Conservation (phyloP, 2,888 invertebrate species). For the Cosmia trapezina region DNA sequence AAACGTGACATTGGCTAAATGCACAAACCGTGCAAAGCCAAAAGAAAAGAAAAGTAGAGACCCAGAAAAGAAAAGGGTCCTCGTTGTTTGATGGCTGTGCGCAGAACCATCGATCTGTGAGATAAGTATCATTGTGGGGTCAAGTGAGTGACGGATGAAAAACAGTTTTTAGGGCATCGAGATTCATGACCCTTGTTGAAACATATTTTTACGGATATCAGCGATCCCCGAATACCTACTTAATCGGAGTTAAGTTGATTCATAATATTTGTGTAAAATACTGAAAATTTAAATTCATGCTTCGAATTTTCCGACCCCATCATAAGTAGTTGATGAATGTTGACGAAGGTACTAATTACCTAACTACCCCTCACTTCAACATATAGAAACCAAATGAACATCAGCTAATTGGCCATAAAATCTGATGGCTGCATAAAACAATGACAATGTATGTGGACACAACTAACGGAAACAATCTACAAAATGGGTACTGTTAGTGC, state of each 20-base stretch:
- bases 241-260: neutral
- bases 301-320: neutral
- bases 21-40: too few relatives aligned
- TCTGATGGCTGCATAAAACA: constrained; percentile 52
- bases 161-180: constrained; percentile 12
- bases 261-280: neutral
- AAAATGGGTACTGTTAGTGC: constrained; percentile 83
- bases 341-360: constrained; percentile 3
- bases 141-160: constrained; percentile 8
- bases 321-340: too few relatives aligned
- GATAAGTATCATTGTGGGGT: constrained; percentile 19
- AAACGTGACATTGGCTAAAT: too few relatives aligned
- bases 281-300: neutral
- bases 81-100: neutral
- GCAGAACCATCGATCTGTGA: constrained; percentile 15
- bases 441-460: constrained; percentile 63
- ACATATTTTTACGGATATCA: neutral
- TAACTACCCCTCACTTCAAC: constrained; percentile 1
- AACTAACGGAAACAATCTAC: constrained; percentile 81
- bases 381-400: constrained; percentile 26
- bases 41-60: too few relatives aligned
- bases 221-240: neutral
- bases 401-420: constrained; percentile 43
- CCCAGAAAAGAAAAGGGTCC: neutral
- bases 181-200: neutral